These are phyloP conservation scores for Phortica okadai DNA, from an alignment of 2,888 invertebrate genomes.

Conservation along the genomic window DNA sequence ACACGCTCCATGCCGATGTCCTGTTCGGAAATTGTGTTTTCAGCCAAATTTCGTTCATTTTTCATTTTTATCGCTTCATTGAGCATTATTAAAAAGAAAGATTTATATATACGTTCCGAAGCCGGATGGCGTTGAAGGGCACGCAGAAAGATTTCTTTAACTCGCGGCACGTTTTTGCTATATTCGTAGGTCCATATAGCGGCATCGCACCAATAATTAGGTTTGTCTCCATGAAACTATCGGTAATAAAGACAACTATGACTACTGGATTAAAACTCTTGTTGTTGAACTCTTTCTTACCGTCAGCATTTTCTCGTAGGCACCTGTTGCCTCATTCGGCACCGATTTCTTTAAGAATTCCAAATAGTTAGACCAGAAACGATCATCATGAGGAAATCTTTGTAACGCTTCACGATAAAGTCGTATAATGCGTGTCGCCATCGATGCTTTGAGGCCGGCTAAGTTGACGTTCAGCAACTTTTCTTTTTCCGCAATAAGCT, in stretches of 20 bases:
- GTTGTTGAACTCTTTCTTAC: conserved; percentile 70
- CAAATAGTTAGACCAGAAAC: conserved; percentile 87
- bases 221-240: conserved; percentile 82
- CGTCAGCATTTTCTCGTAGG: conserved; percentile 81
- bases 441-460: conserved; percentile 80
- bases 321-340: conserved; percentile 78
- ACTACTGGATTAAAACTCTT: background rate
- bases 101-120: conserved; percentile 83
- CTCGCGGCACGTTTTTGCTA: conserved; percentile 80
- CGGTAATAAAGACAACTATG: background rate
- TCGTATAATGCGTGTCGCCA: conserved; percentile 84
- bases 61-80: conserved; percentile 63
- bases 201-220: conserved; percentile 87
- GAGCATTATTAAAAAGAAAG: conserved; percentile 79
- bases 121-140: conserved; percentile 86
- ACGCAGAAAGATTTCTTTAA: conserved; percentile 84
- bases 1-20: conserved; percentile 78
- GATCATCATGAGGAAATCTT: conserved; percentile 84
- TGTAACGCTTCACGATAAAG: conserved; percentile 84
- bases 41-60: conserved; percentile 75
- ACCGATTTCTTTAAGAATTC: conserved; percentile 85
- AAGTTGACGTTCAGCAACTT: conserved; percentile 80
- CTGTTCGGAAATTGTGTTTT: conserved; percentile 69
- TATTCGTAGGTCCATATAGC: conserved; percentile 77
- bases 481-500: conserved; percentile 75